Evolutionary conservation across 2,113 vertebrate genomes (phyloP).

Genomic region (Pitta sordida): DNA sequence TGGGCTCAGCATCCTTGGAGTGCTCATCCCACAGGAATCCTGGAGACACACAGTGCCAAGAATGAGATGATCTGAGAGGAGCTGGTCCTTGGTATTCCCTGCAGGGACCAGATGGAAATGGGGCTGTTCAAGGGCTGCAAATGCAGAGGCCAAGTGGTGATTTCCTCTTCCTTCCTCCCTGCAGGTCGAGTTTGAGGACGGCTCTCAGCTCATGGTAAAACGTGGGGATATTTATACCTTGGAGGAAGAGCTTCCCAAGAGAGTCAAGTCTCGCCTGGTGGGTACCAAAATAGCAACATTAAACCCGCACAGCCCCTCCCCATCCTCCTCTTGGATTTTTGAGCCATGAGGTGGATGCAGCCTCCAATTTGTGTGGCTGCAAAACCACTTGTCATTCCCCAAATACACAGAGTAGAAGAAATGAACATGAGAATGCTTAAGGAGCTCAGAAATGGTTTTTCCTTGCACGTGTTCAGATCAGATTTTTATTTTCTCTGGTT

Average conservation of each 20-base stretch:
- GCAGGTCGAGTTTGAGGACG: constrained; percentile 95
- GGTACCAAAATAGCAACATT: constrained; percentile 15
- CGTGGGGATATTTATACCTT: constrained; percentile 87
- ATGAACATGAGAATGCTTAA: background rate
- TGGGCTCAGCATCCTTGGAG: background rate
- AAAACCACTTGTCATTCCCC: background rate
- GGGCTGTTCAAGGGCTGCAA: background rate
- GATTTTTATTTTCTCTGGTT: background rate
- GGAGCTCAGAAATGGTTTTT: background rate
- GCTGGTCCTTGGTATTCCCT: background rate
- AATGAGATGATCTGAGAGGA: background rate
- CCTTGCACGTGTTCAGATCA: background rate
- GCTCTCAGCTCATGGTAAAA: constrained; percentile 88
- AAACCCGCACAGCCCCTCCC: background rate
- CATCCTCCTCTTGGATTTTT: background rate
- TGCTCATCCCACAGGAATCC: background rate
- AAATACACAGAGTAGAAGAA: background rate
- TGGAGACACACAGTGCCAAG: background rate
- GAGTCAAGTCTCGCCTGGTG: constrained; percentile 90
- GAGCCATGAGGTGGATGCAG: background rate
- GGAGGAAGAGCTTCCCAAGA: constrained; percentile 91
- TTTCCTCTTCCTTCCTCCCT: background rate
- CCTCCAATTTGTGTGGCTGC: background rate
- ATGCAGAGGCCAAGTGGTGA: background rate
- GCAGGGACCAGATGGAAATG: background rate